Conservation (phyloP, 2,113 vertebrate genomes). For the Hyperopisus bebe region DNA sequence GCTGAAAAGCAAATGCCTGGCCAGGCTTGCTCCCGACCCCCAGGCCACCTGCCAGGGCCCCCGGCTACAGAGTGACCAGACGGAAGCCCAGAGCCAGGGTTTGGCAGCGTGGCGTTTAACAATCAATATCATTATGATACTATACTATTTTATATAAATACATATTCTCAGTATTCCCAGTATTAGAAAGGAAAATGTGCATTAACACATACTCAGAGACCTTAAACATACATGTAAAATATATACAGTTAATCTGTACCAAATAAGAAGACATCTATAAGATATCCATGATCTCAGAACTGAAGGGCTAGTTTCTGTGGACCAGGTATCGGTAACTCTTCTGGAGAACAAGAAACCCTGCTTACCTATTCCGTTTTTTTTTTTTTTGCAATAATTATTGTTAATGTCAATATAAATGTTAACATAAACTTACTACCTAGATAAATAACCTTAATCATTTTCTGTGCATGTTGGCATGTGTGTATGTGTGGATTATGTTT, state of each 20-base stretch:
- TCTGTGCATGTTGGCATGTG: too few species aligned
- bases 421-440: too few species aligned
- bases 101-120: not conserved
- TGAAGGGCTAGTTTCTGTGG: too few species aligned
- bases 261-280: not conserved
- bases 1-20: not conserved
- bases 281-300: not conserved
- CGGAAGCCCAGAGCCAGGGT: not conserved
- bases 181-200: not conserved
- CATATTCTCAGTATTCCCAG: too few species aligned
- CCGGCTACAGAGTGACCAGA: not conserved
- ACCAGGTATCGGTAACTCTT: not conserved
- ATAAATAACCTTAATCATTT: too few species aligned
- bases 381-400: too few species aligned
- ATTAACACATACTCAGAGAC: not conserved
- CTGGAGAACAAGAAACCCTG: not conserved
- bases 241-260: not conserved
- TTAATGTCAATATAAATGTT: too few species aligned
- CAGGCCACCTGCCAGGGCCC: not conserved
- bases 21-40: not conserved
- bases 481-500: too few species aligned
- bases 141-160: too few species aligned
- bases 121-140: not conserved
- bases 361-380: not conserved
- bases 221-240: not conserved